Evolutionary conservation across 2,797 vertebrate species (phyloP).

Genomic region (Silurus lanzhouensis): DNA sequence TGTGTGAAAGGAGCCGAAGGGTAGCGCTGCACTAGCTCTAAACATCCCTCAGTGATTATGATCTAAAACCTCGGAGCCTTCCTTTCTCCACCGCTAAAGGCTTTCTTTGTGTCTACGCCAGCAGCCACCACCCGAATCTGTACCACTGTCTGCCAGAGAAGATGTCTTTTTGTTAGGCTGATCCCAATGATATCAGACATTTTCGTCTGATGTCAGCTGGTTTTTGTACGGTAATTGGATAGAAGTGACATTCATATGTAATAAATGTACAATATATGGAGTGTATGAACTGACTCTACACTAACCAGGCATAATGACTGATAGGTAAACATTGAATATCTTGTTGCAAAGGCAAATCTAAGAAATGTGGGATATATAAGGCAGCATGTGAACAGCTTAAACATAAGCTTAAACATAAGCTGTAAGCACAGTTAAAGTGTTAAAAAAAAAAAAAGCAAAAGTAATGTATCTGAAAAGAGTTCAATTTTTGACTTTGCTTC

Average conservation of each 20-base stretch:
- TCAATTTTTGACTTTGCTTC: too few relatives aligned
- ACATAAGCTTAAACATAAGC: too few relatives aligned
- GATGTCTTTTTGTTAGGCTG: background rate
- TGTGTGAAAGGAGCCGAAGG: background rate
- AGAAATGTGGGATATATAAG: too few relatives aligned
- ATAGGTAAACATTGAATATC: too few relatives aligned
- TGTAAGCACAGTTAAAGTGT: too few relatives aligned
- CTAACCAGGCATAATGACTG: too few relatives aligned
- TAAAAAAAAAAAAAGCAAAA: too few relatives aligned
- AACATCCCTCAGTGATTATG: constrained; percentile 9
- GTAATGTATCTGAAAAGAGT: too few relatives aligned
- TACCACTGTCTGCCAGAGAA: constrained; percentile 6
- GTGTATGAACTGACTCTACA: too few relatives aligned
- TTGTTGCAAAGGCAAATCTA: too few relatives aligned
- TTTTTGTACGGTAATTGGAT: background rate
- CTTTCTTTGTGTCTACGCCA: constrained; percentile 26
- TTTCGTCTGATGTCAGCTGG: background rate
- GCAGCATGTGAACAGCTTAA: too few relatives aligned
- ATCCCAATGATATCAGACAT: background rate
- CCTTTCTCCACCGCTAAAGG: constrained; percentile 1
- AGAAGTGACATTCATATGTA: background rate
- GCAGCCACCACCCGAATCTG: background rate
- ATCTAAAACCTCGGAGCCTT: constrained; percentile 4
- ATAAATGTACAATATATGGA: too few relatives aligned
- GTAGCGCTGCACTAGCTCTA: background rate